These are phyloP conservation scores for Machaerirhynchus nigripectus DNA, from an alignment of 2,113 vertebrate species.

Conservation along the genomic window DNA sequence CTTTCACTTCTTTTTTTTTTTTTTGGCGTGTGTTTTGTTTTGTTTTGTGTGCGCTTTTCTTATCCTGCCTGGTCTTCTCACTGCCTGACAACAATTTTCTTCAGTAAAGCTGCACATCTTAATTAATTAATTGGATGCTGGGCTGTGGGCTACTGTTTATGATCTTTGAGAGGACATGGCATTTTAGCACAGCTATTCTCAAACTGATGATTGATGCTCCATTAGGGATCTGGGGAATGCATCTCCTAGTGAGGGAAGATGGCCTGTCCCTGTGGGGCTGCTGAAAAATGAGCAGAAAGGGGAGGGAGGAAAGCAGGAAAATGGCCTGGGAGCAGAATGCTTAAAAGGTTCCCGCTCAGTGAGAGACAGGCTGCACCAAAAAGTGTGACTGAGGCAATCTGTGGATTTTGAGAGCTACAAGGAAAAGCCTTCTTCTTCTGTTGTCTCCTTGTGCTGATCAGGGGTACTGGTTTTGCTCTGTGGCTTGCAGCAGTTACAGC, in stretches of 20 bases:
- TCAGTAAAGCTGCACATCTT: background rate
- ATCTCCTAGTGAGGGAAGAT: background rate
- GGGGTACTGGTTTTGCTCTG: background rate
- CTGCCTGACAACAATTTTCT: background rate
- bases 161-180: background rate
- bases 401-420: background rate
- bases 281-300: background rate
- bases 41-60: background rate
- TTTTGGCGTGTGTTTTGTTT: background rate
- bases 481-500: background rate
- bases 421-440: background rate
- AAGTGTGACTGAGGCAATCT: background rate
- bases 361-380: background rate
- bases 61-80: background rate
- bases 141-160: background rate
- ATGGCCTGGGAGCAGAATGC: background rate
- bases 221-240: background rate
- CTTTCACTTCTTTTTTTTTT: background rate
- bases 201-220: background rate
- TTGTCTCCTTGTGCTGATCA: background rate
- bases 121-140: background rate
- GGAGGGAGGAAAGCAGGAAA: background rate
- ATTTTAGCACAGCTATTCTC: background rate
- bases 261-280: background rate
- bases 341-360: background rate